These are phyloP conservation scores for Lycodopsis pacificus DNA, from an alignment of 2,797 vertebrate genomes.

Conservation along the genomic window DNA sequence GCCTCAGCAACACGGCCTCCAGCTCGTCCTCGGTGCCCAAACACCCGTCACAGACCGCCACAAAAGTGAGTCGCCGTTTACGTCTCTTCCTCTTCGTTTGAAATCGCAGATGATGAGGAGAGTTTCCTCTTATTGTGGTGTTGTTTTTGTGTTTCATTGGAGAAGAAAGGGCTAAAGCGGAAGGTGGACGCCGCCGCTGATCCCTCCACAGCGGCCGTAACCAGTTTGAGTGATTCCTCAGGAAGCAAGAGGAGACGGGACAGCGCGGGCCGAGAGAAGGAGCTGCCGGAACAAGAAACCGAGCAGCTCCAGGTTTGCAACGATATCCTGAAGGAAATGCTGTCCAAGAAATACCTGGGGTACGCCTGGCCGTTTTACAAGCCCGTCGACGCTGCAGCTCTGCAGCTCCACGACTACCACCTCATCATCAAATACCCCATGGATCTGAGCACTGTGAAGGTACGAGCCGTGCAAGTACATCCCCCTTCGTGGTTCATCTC, in stretches of 20 bases:
- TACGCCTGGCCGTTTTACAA: constrained; percentile 98
- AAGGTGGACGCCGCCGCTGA: constrained; percentile 88
- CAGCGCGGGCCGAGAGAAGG: constrained; percentile 83
- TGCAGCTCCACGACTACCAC: constrained; percentile 95
- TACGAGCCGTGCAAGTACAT: constrained; percentile 56
- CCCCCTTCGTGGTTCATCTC: background rate
- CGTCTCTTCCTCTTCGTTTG: background rate
- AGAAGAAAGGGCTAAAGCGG: constrained; percentile 92
- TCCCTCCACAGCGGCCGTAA: constrained; percentile 86
- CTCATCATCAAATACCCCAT: constrained; percentile 98
- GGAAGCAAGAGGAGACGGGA: constrained; percentile 87
- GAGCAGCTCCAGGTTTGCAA: constrained; percentile 92
- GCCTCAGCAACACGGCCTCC: constrained; percentile 83
- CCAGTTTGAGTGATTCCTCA: constrained; percentile 81
- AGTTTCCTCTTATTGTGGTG: background rate
- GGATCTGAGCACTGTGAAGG: constrained; percentile 97
- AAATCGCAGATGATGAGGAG: background rate
- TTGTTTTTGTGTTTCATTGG: constrained; percentile 13
- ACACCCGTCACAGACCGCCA: constrained; percentile 82
- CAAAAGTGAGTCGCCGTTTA: constrained; percentile 86
- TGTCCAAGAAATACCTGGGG: constrained; percentile 92
- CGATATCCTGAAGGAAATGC: constrained; percentile 93
- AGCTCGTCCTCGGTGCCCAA: constrained; percentile 85
- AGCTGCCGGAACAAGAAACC: constrained; percentile 78
- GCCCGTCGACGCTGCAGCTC: constrained; percentile 92